Evolutionary conservation across 2,113 vertebrate genomes (phyloP).

Genomic region (Collichthys lucidus): DNA sequence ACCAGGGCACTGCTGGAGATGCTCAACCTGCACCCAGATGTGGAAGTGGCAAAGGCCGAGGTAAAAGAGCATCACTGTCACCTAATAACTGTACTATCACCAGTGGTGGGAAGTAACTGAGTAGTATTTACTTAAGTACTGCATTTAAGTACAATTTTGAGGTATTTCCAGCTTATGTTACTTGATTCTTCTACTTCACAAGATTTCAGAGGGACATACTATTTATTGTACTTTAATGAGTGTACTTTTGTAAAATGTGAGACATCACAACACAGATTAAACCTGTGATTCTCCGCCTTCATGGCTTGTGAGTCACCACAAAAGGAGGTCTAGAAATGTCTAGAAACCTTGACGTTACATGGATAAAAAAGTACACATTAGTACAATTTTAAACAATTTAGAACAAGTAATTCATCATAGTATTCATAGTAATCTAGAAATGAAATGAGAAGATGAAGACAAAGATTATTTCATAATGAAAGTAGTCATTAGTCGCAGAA

Average conservation of each 20-base stretch:
- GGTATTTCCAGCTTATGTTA: not conserved
- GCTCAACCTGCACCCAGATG: slow-evolving; percentile 87
- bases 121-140: not conserved
- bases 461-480: not conserved
- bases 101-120: not conserved
- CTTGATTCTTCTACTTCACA: not conserved
- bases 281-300: not conserved
- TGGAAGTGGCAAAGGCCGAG: slow-evolving; percentile 86
- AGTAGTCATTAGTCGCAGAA: not conserved
- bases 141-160: not conserved
- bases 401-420: not conserved
- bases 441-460: not conserved
- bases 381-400: too few species aligned
- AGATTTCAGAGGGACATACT: not conserved
- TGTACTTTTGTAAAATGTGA: too few species aligned
- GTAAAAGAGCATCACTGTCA: slow-evolving; percentile 45
- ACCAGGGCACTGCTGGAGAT: slow-evolving; percentile 87
- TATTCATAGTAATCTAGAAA: not conserved
- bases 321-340: not conserved
- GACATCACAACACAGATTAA: too few species aligned
- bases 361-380: too few species aligned
- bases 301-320: not conserved
- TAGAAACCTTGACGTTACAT: not conserved
- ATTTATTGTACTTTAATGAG: too few species aligned
- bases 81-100: not conserved